phyloP scores from a whole-genome alignment of 2,797 vertebrate species.

The Heterohyrax brucei region DNA sequence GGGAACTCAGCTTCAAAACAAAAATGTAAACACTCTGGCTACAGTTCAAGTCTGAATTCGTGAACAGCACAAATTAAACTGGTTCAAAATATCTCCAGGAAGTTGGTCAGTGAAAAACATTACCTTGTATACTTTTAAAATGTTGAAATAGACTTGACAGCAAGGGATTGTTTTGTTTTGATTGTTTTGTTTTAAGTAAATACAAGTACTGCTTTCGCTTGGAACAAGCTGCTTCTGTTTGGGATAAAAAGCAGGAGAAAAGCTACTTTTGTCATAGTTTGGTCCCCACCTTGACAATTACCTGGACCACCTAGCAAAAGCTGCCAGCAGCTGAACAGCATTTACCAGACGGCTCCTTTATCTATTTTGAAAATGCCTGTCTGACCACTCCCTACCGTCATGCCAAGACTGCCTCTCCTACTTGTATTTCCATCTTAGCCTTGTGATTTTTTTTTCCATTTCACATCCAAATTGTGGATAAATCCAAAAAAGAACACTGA shows the following conservation, averaged over 20 bases:
- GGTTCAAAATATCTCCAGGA: neutral
- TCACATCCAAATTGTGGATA: constrained; percentile 49
- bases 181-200: neutral
- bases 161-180: too few species aligned
- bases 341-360: neutral
- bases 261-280: neutral
- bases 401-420: neutral
- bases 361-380: neutral
- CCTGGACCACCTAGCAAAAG: neutral
- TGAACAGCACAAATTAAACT: neutral
- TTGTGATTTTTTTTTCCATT: neutral
- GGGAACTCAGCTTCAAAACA: constrained; percentile 12
- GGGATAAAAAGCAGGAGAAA: neutral
- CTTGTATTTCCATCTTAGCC: neutral
- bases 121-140: neutral
- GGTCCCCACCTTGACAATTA: neutral
- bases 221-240: neutral
- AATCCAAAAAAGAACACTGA: neutral
- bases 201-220: neutral
- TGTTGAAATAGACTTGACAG: too few species aligned
- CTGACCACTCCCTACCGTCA: neutral
- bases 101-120: neutral
- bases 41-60: neutral
- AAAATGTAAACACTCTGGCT: neutral
- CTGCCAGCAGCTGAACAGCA: neutral